phyloP scores from a whole-genome alignment of 2,888 invertebrate species.

The Timema podura region DNA sequence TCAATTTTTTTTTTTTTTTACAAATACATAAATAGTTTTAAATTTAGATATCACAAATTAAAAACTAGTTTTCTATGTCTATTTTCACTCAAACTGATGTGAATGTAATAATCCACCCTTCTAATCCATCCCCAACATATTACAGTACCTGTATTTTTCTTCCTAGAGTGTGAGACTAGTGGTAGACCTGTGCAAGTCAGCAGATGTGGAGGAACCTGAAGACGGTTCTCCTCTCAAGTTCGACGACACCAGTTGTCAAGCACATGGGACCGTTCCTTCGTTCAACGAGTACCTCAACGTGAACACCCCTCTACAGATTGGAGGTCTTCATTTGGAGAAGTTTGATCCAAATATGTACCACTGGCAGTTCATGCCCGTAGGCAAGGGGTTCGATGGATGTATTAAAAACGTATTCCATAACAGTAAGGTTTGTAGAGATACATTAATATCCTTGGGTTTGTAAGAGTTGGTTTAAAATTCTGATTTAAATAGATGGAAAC shows the following conservation, averaged over 20 bases:
- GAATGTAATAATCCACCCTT: too few species aligned
- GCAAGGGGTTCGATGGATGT: conserved; percentile 53
- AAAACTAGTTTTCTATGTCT: too few species aligned
- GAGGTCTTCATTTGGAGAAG: conserved; percentile 48
- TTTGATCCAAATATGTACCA: conserved; percentile 42
- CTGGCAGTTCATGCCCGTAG: conserved; percentile 43
- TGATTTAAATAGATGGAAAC: too few species aligned
- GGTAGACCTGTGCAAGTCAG: conserved; percentile 50
- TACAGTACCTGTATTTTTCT: too few species aligned
- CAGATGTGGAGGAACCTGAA: conserved; percentile 45
- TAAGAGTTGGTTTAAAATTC: too few species aligned
- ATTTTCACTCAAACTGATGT: too few species aligned
- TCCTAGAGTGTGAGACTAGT: conserved; percentile 48
- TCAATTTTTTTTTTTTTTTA: too few species aligned
- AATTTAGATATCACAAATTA: too few species aligned
- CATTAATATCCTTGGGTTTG: too few species aligned
- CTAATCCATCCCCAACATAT: too few species aligned
- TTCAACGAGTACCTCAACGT: conserved; percentile 55
- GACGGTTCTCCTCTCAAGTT: conserved; percentile 45
- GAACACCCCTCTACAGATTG: conserved; percentile 54
- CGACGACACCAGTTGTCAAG: conserved; percentile 49
- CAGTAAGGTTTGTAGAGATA: conserved; percentile 40
- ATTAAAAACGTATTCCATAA: conserved; percentile 56
- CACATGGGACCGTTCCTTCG: conserved; percentile 48
- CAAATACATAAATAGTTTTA: too few species aligned